Conservation (phyloP, 2,797 vertebrate species). For the Squalus acanthias region DNA sequence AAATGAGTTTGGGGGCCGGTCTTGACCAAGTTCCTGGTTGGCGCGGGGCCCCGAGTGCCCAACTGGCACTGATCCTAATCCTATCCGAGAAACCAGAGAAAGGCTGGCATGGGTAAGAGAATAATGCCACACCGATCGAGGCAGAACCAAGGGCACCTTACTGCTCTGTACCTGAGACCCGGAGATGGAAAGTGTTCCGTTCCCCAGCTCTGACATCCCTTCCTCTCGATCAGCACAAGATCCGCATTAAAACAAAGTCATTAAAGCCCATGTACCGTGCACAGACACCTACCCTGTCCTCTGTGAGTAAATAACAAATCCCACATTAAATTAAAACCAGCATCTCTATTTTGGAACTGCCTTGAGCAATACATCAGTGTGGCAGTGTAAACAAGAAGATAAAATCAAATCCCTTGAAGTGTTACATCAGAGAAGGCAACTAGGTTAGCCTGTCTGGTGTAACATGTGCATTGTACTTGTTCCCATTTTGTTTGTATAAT, state of each 20-base stretch:
- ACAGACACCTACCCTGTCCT: not conserved
- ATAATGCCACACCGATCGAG: not conserved
- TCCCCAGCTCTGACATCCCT: not conserved
- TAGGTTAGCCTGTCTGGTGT: not conserved
- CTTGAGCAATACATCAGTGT: not conserved
- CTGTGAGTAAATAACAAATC: not conserved
- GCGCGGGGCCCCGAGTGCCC: not conserved
- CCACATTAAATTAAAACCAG: conserved; percentile 7
- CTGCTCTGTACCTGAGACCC: not conserved
- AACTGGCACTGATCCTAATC: not conserved
- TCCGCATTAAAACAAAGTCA: not conserved
- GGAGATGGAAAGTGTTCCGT: not conserved
- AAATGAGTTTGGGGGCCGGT: not conserved
- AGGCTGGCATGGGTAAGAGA: not conserved
- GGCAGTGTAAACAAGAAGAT: not conserved
- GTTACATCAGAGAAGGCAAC: not conserved
- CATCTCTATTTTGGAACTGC: not conserved
- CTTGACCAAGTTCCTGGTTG: not conserved
- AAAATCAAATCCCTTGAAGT: conserved; percentile 26
- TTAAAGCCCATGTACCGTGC: not conserved
- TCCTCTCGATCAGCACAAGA: not conserved
- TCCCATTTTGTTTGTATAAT: not conserved
- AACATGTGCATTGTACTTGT: not conserved
- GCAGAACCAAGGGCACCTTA: not conserved
- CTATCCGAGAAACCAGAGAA: not conserved